phyloP scores from a whole-genome alignment of 2,113 vertebrate species.

The Tachysurus vachellii region DNA sequence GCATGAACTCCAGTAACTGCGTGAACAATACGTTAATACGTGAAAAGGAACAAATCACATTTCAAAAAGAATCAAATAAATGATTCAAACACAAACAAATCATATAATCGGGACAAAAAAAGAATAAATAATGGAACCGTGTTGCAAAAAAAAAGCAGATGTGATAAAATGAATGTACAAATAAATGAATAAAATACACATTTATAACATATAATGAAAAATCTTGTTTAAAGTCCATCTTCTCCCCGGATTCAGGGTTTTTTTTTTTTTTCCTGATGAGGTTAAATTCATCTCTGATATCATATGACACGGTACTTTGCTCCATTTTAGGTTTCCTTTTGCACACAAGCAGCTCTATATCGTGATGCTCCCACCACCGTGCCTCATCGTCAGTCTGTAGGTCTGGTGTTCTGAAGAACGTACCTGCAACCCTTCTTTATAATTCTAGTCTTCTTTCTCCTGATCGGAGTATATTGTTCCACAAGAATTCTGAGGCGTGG shows the following conservation, averaged over 20 bases:
- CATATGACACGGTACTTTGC: no score
- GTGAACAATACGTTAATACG: neutral
- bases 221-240: neutral
- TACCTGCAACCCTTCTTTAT: neutral
- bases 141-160: no score
- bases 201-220: neutral
- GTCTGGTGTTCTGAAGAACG: neutral
- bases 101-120: neutral
- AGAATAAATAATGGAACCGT: no score
- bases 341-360: neutral
- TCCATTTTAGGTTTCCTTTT: neutral
- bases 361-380: neutral
- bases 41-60: neutral
- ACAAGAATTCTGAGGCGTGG: no score
- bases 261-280: neutral
- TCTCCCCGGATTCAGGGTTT: neutral
- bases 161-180: neutral
- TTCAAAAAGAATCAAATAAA: neutral
- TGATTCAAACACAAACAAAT: neutral
- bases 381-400: neutral
- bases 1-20: no score
- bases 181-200: neutral
- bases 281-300: neutral
- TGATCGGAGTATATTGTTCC: no score
- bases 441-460: no score